These are phyloP conservation scores for Amorpha juglandis DNA, from an alignment of 2,888 invertebrate genomes.

Conservation along the genomic window DNA sequence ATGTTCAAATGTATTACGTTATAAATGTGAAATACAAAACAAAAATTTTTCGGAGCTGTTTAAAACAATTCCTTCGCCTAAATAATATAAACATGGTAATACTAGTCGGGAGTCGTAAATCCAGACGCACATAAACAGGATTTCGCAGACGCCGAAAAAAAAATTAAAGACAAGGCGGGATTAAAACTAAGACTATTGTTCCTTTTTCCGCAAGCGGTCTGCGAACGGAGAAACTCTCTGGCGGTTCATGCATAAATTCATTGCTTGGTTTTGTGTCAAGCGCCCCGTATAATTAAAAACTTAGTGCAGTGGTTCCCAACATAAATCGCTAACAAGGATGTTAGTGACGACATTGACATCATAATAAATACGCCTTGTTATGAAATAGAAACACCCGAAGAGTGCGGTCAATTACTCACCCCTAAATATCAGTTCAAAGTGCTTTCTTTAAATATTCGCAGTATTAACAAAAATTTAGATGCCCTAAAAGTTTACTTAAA, in stretches of 20 bases:
- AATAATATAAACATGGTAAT: slow-evolving; percentile 27
- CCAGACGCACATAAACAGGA: slow-evolving; percentile 72
- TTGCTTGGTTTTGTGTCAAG: slow-evolving; percentile 68
- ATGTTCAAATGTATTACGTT: too few relatives aligned
- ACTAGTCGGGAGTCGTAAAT: slow-evolving; percentile 43
- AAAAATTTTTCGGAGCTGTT: neutral
- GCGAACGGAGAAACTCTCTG: slow-evolving; percentile 68
- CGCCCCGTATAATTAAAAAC: slow-evolving; percentile 73
- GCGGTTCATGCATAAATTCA: slow-evolving; percentile 82
- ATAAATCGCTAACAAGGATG: neutral
- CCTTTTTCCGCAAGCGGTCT: slow-evolving; percentile 58
- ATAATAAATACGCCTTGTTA: too few relatives aligned
- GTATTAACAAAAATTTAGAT: slow-evolving; percentile 1
- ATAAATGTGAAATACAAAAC: too few relatives aligned
- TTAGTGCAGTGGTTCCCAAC: slow-evolving; percentile 40
- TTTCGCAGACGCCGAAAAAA: slow-evolving; percentile 58
- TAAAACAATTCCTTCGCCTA: neutral
- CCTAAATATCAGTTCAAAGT: too few relatives aligned
- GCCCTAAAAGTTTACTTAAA: slow-evolving; percentile 2
- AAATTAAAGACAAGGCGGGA: slow-evolving; percentile 59
- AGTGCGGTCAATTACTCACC: too few relatives aligned
- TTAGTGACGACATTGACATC: too few relatives aligned
- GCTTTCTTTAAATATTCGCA: neutral
- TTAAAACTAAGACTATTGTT: slow-evolving; percentile 83
- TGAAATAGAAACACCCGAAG: too few relatives aligned